Percentiles rank a stretch among this genome's conserved stretches.
These are phyloP conservation scores for Embidobia sp. DNA, from an alignment of 2,888 invertebrate species.

Conservation along the genomic window DNA sequence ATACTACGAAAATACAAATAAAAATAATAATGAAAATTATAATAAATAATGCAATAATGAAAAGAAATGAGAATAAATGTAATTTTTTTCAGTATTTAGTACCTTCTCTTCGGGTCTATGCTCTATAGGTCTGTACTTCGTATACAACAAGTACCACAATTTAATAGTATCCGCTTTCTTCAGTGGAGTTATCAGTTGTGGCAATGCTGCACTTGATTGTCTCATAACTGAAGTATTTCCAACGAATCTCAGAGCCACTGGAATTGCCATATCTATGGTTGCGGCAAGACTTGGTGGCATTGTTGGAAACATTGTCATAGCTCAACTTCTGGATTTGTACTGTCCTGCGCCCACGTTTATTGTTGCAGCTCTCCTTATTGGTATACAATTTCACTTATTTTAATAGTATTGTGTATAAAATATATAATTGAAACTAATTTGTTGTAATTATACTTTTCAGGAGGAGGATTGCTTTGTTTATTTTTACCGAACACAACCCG, in stretches of 20 bases:
- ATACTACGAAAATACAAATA: too few species aligned
- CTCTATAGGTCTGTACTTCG: constrained; percentile 92
- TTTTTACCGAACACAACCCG: constrained; percentile 94
- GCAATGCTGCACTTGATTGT: constrained; percentile 95
- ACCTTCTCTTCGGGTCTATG: constrained; percentile 92
- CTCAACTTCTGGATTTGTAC: constrained; percentile 91
- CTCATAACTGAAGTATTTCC: constrained; percentile 96
- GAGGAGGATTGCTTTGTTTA: constrained; percentile 94
- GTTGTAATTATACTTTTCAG: constrained; percentile 73
- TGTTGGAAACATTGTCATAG: constrained; percentile 93
- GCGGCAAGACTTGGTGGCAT: constrained; percentile 95
- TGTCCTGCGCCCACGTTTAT: constrained; percentile 97
- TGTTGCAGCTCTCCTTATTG: constrained; percentile 91
- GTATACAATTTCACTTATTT: constrained; percentile 69
- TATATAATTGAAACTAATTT: background rate
- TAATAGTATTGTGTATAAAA: too few species aligned
- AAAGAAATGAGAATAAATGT: too few species aligned
- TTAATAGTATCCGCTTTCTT: constrained; percentile 92
- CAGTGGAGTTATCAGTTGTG: constrained; percentile 93
- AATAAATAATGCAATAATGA: too few species aligned
- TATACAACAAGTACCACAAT: constrained; percentile 91
- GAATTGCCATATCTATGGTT: constrained; percentile 94
- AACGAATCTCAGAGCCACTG: constrained; percentile 94
- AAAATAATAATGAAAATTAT: too few species aligned
- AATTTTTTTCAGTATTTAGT: constrained; percentile 89